Base-by-base conservation (phyloP, 2,797 vertebrate genomes). In the Galago senegalensis region DNA sequence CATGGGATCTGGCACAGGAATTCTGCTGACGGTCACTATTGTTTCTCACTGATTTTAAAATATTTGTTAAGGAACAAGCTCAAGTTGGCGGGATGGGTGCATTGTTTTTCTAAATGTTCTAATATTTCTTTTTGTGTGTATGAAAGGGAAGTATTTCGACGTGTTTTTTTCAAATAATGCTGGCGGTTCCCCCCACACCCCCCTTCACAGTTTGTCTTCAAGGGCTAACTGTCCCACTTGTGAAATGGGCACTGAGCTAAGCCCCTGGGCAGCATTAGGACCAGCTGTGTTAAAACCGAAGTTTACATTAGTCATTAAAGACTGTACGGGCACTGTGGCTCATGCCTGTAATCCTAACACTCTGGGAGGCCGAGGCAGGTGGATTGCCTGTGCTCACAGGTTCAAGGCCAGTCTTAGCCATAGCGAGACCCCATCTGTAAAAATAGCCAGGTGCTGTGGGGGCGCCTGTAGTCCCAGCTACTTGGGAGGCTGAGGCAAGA, bases 21-120 rank as follows among this genome's bases (percentile, higher is more conserved):
- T 99, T 92, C 98, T 99, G 87, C 98, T 99, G 25, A 99, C 99
- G 4, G 99, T 99, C 97, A 99, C 99, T 49, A 99, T 99, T 91
- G 99, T 99, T 97, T 99, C 99, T 97, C 99, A 99, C 94, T 99
- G 5, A 99, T 97, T 99, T 99, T 95, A 99, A 99, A 98, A 99
- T 99, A 90, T 99, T 99, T 98, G 99, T 99, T 96, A 99, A 99
- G 98, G 99, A 99, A 88, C 99, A 99, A 94, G 99, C 98, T 61
- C 99, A 99, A 95, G 98, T 99, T 53, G 99, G 99, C 43, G 99
- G 99, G 94, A 98, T 99, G 97, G 99, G 99, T 90, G 99, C 98
- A 92, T 98, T 99, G 98, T 99, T 99, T 98, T 99, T 99, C 98
- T 99, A 97, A 98, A 88, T 97, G 97, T 98, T 97, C 96, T 92